Percentiles rank a stretch among this genome's conserved stretches.
Evolutionary conservation across 2,797 vertebrate species (phyloP).

Genomic region (Chaenodraco wilsoni): DNA sequence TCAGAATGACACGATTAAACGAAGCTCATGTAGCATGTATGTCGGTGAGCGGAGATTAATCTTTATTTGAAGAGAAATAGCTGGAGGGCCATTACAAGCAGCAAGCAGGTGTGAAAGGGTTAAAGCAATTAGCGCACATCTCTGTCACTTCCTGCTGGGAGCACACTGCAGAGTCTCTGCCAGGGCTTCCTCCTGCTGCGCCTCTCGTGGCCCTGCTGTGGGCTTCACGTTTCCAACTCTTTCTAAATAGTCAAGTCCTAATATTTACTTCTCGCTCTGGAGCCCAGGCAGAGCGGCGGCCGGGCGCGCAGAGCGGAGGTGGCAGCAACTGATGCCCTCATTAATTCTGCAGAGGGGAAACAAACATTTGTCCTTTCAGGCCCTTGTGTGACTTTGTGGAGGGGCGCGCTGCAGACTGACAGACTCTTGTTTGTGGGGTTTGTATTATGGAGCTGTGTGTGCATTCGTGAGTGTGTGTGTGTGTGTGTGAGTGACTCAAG

Average conservation of each 20-base stretch:
- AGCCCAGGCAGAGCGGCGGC: slow-evolving; percentile 65
- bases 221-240: slow-evolving; percentile 66
- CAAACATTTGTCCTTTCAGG: slow-evolving; percentile 75
- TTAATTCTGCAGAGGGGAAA: slow-evolving; percentile 77
- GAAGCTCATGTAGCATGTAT: slow-evolving; percentile 16
- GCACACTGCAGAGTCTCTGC: slow-evolving; percentile 54
- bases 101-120: slow-evolving; percentile 60
- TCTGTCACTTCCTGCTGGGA: slow-evolving; percentile 61
- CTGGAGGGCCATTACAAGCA: slow-evolving; percentile 45
- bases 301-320: slow-evolving; percentile 45
- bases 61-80: slow-evolving; percentile 45
- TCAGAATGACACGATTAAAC: slow-evolving; percentile 35
- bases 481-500: neutral
- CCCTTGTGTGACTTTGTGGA: slow-evolving; percentile 68
- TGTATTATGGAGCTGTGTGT: slow-evolving; percentile 36
- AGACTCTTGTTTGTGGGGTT: slow-evolving; percentile 48
- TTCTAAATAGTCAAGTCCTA: slow-evolving; percentile 79
- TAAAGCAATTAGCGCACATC: slow-evolving; percentile 67
- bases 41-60: slow-evolving; percentile 37
- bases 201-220: slow-evolving; percentile 59
- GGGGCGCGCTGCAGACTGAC: slow-evolving; percentile 52
- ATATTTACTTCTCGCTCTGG: slow-evolving; percentile 82
- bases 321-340: slow-evolving; percentile 78
- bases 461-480: slow-evolving; percentile 12
- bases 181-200: slow-evolving; percentile 51